These are phyloP conservation scores for Polyodon spathula DNA, from an alignment of 2,113 vertebrate species.

Conservation along the genomic window DNA sequence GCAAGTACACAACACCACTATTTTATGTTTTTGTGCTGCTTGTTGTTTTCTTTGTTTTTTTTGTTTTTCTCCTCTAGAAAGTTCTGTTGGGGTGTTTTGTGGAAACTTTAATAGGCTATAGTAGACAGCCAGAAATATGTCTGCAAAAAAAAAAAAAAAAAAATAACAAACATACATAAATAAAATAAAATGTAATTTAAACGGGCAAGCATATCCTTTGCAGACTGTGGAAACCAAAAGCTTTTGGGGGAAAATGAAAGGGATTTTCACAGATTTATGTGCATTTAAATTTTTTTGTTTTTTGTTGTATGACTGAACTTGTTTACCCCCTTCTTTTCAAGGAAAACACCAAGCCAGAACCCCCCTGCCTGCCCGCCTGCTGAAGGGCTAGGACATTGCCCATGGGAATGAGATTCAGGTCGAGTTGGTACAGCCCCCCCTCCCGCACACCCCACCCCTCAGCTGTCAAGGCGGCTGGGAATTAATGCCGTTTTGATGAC, in stretches of 20 bases:
- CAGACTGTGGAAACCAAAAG: no score
- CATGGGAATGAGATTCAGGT: conserved; percentile 81
- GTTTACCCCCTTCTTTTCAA: conserved; percentile 37
- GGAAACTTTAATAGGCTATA: no score
- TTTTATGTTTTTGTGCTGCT: conserved; percentile 38
- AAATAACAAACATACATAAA: no score
- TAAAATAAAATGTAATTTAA: no score
- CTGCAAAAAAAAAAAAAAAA: no score
- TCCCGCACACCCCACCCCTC: conserved; percentile 16
- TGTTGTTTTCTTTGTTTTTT: conserved; percentile 19
- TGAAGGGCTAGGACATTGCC: conserved; percentile 40
- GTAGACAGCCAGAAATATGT: no score
- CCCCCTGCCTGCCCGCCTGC: conserved; percentile 45
- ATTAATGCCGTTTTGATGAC: conserved; percentile 93
- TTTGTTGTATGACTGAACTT: conserved; percentile 28
- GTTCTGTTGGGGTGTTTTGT: no score
- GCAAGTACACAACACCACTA: conserved; percentile 5
- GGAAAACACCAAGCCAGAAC: conserved; percentile 24
- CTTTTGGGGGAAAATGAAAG: no score
- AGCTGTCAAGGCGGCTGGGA: conserved; percentile 76
- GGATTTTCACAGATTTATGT: neutral
- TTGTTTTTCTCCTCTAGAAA: neutral
- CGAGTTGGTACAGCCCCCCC: conserved; percentile 73
- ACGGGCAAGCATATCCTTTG: no score
- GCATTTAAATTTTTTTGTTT: neutral